These are phyloP conservation scores for Tokudaia muenninki DNA, from an alignment of 2,797 vertebrate genomes.

Conservation along the genomic window DNA sequence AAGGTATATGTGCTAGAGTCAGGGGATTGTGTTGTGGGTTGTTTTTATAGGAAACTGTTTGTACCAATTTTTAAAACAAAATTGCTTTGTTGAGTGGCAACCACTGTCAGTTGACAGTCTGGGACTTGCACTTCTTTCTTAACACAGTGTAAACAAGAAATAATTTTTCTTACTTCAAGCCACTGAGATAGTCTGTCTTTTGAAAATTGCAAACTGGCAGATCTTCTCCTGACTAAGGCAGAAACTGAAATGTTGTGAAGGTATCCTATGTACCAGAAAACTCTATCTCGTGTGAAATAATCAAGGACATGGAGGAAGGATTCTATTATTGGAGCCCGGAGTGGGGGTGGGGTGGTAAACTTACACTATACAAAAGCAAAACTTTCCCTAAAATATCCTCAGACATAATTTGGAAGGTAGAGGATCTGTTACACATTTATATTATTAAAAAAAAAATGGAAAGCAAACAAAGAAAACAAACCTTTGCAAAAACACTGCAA, in stretches of 20 bases:
- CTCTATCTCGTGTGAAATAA: neutral
- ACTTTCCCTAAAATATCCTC: neutral
- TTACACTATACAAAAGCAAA: neutral
- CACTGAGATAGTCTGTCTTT: neutral
- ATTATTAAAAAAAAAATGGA: neutral
- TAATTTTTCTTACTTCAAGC: neutral
- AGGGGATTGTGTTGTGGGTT: neutral
- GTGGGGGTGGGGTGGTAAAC: neutral
- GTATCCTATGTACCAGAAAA: neutral
- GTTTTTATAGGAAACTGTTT: neutral
- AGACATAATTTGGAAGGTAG: neutral
- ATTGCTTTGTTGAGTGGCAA: neutral
- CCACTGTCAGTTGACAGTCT: neutral
- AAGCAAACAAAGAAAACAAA: neutral
- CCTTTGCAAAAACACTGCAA: neutral
- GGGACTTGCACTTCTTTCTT: neutral
- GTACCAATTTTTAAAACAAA: neutral
- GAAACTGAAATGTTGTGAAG: neutral
- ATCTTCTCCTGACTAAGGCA: neutral
- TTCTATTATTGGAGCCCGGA: neutral
- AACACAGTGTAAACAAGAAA: neutral
- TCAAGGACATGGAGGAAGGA: neutral
- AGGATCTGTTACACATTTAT: neutral
- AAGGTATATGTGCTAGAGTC: neutral
- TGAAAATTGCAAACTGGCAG: neutral